Percentiles rank a stretch among this genome's conserved stretches.
Evolutionary conservation across 2,797 vertebrate species (phyloP).

Genomic region (Gadopsis bispinosus): DNA sequence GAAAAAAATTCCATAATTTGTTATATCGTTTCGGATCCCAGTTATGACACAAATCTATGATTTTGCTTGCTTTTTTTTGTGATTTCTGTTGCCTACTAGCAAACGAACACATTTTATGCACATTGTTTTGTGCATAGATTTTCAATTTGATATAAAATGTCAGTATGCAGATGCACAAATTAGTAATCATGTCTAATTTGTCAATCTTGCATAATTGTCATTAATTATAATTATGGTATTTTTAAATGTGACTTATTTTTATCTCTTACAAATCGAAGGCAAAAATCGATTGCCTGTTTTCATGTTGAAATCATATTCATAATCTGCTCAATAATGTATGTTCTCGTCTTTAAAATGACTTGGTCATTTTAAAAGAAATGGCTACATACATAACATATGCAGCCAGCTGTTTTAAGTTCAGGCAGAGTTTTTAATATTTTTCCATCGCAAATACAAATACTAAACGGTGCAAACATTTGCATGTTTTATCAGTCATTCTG

Average conservation of each 20-base stretch:
- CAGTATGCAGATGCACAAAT: background rate
- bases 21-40: background rate
- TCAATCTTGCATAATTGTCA: background rate
- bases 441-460: background rate
- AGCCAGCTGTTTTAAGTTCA: background rate
- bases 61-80: background rate
- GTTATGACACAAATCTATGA: background rate
- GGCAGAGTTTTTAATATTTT: background rate
- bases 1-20: background rate
- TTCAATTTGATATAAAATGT: conserved; percentile 5
- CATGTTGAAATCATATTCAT: background rate
- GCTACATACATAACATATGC: background rate
- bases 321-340: background rate
- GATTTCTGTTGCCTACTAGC: too few species aligned
- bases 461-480: background rate
- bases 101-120: background rate
- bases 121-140: background rate
- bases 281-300: background rate
- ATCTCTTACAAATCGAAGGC: background rate
- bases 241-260: background rate
- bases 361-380: background rate
- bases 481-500: conserved; percentile 8
- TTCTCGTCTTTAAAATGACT: background rate
- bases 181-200: background rate
- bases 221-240: background rate